Base-by-base conservation (phyloP, 2,888 invertebrate species). In the Andrena camellia region DNA sequence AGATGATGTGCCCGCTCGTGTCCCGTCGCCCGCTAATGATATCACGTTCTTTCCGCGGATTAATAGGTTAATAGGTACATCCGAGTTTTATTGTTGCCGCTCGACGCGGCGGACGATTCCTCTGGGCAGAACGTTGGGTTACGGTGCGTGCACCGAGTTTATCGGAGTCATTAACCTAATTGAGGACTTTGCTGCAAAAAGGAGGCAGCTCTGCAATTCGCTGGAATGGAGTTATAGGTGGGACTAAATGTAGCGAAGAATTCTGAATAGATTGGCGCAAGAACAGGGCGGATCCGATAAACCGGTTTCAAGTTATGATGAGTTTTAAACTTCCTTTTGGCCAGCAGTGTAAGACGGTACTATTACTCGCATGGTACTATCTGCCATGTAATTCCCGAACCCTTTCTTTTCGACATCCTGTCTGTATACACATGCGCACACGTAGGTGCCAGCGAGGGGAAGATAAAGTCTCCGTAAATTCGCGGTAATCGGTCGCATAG, bases 21-120 rank as follows among this genome's bases (percentile, higher is more conserved):
- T 26, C 63, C 52, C 63, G 13, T 54, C 17, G 63, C 13, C 52
- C 62, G 20, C 60, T 54, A 74, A 73, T 26, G 35, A 76, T 72
- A 82, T 70, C 83, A 70, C 73, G 78, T 78, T 82, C 70, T 83
- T 83, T 84, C 71, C 67, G 33, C 33, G 68, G 63, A 80, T 84
- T 83, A 84, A 79, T 78, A 64, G 79, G 71, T 69, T 80, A 78
- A 84, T 83, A 78, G 79, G 57, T 69, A 84, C 84, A 84, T 84
- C 84, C 80, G 84, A 84, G 72, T 75, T 79, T 75, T 54, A 78
- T 83, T 83, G 63, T 64, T 35, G 60, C 48, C 10, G 59, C 2
- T 13, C n/a, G 57, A 31, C 50, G 48, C 33, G 52, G 23, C 57
- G 54, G 72, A 63, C 35, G 71, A 76, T 76, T 82, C 60, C 42